phyloP scores from a whole-genome alignment of 2,113 vertebrate genomes.

The Psephotus haematonotus region DNA sequence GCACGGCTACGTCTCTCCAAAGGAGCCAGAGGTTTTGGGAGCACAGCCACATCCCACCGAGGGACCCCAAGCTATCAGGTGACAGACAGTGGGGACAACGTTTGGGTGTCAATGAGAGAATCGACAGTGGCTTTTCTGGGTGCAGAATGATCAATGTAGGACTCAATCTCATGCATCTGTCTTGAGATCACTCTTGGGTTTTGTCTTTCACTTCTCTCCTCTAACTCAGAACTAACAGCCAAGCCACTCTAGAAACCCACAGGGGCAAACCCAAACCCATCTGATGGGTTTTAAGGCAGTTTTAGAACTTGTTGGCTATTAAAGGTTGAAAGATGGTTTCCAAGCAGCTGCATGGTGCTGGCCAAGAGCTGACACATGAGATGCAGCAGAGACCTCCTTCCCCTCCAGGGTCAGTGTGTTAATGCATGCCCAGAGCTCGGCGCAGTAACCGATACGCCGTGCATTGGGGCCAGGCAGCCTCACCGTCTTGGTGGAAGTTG shows the following conservation, averaged over 20 bases:
- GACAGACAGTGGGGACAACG: neutral
- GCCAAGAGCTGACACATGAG: neutral
- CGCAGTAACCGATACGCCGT: rapidly evolving
- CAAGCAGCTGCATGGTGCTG: neutral
- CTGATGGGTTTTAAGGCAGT: neutral
- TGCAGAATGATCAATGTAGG: neutral
- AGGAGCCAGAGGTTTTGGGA: neutral
- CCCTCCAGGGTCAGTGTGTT: neutral
- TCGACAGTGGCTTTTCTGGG: neutral
- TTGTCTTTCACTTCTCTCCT: neutral
- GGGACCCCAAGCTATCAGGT: neutral
- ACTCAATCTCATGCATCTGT: neutral
- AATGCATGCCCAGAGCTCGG: neutral
- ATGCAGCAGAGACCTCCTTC: neutral
- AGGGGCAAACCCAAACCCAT: neutral
- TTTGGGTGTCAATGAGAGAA: neutral
- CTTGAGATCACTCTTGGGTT: neutral
- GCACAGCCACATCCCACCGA: rapidly evolving
- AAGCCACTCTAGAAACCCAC: neutral
- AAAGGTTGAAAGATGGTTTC: neutral
- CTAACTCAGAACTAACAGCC: neutral
- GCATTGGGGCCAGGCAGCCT: slow-evolving; percentile 59
- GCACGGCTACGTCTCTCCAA: neutral
- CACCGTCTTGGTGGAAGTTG: slow-evolving; percentile 93
- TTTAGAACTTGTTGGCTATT: neutral